Evolutionary conservation across 2,113 vertebrate genomes (phyloP), one percentile per base, ranked within the genome.

Genomic region (Ciconia maguari): DNA sequence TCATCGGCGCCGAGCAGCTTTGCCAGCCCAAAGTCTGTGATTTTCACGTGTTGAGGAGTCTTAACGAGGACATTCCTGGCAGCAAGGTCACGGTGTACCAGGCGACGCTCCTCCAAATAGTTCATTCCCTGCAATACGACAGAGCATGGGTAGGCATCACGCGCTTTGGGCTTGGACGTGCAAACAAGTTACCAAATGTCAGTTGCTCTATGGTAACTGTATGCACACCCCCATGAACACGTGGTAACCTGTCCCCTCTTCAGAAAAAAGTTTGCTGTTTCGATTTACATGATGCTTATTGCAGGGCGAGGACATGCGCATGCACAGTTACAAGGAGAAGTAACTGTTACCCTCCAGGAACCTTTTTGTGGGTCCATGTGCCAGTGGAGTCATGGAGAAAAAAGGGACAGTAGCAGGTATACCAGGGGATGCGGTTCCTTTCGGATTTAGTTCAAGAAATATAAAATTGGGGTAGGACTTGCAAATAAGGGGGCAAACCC

Each of bases 11-110:
- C 98, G 1, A 99, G 99, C 51, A 99, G 98, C 70, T 99, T 99
- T 83, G 99, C 99, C 74, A 99, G 97, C 30, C 99, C 99, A 3
- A 99, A 99, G 96, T 99, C 99, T 0, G 99, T 99, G 97, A 99
- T 99, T 96, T 99, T 99, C 49, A 99, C 98, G 0, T 99, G 99
- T 26, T 99, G 99, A 0, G 99, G 99, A 4, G 98, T 98, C 96
- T 99, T 99, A 70, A 99, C 98, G 19, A 99, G 98, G 46, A 99
- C 99, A 0, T 99, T 99, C 86, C 99, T 98, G 46, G 99, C 99
- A 3, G 99, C 99, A 94, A 99, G 97, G 96, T 99, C 99, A 16
- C 99, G 98, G 90, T 99, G 99, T n/a, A 99, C 99, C 96, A 99
- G 96, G 80, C 99, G 99, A 21, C 98, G 98, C 52, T 99, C 99